A percentile compares a stretch with the other conserved stretches of the same genome.
Conservation (phyloP, 2,888 invertebrate genomes). For the Aspidiotus destructor region DNA sequence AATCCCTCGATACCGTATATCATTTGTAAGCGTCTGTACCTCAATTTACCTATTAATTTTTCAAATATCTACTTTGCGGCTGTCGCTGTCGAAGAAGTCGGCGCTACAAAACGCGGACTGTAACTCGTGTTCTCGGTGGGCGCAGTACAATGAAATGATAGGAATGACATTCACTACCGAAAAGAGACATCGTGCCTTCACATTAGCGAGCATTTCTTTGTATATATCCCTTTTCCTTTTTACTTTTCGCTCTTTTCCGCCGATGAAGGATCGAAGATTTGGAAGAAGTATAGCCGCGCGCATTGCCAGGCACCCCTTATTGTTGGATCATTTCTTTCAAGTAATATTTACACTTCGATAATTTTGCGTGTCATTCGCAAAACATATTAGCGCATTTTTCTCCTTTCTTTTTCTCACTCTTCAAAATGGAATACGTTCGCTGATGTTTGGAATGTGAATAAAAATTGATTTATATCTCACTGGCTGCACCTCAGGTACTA, state of each 20-base stretch:
- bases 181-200: neutral
- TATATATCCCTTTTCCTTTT: neutral
- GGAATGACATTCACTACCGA: too few relatives aligned
- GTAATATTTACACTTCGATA: neutral
- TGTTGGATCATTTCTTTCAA: neutral
- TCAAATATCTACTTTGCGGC: too few relatives aligned
- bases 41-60: too few relatives aligned
- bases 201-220: neutral
- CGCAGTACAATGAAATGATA: too few relatives aligned
- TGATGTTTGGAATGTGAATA: neutral
- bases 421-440: neutral
- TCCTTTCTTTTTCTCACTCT: too few relatives aligned
- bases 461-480: neutral
- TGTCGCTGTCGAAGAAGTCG: too few relatives aligned
- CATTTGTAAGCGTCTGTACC: too few relatives aligned
- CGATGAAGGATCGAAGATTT: neutral
- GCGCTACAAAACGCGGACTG: too few relatives aligned
- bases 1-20: too few relatives aligned
- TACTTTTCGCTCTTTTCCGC: neutral
- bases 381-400: neutral
- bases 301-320: neutral
- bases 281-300: neutral
- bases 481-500: neutral
- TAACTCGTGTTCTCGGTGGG: too few relatives aligned
- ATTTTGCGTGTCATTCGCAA: slow-evolving; percentile 2